phyloP scores from a whole-genome alignment of 2,113 vertebrate species.

The Otis tarda region DNA sequence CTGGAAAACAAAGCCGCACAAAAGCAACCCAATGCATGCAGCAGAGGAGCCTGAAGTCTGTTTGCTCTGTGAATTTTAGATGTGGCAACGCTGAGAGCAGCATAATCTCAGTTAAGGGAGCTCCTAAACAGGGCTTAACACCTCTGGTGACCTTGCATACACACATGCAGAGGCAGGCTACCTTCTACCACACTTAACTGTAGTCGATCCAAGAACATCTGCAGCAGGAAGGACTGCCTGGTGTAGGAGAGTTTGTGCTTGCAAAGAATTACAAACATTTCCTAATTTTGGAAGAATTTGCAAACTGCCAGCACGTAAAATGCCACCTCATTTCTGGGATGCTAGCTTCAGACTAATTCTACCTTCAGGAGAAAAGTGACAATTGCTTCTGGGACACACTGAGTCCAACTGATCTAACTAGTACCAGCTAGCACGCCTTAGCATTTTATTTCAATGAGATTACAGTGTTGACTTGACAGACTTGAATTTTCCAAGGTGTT shows the following conservation, averaged over 20 bases:
- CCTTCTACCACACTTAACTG: neutral
- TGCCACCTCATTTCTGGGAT: neutral
- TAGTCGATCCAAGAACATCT: neutral
- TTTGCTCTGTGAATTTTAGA: neutral
- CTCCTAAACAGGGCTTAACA: neutral
- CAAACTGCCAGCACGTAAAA: neutral
- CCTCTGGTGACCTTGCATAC: neutral
- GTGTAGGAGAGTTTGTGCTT: neutral
- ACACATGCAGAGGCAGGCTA: neutral
- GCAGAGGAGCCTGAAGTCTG: neutral
- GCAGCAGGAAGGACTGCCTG: neutral
- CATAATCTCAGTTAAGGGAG: no score
- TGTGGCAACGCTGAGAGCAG: neutral
- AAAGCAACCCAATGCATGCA: neutral
- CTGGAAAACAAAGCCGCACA: neutral
- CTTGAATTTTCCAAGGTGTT: neutral
- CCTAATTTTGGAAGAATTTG: neutral
- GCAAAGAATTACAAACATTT: neutral
- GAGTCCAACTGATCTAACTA: neutral
- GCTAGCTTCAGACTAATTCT: neutral
- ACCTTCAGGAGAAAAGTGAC: neutral
- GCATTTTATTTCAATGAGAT: neutral
- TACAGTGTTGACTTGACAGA: neutral
- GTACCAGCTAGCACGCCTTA: neutral
- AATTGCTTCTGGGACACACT: neutral